Evolutionary conservation across 1,140 invertebrate genomes (phyloP).

Genomic region (Globodera ellingtonae): DNA sequence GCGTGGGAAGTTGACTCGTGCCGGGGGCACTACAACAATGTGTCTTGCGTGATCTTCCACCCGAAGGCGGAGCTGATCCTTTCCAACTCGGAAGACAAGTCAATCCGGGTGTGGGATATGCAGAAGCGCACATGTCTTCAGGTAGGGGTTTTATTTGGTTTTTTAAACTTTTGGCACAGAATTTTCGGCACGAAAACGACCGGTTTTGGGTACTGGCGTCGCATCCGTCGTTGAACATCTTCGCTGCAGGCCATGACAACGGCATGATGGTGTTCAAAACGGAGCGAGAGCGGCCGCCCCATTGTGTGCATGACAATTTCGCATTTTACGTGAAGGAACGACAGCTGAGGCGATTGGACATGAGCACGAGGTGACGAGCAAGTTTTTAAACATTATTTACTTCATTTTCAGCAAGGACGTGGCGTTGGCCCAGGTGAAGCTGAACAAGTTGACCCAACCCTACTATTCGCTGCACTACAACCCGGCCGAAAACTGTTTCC

Average conservation of each 20-base stretch:
- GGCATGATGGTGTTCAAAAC: slow-evolving; percentile 84
- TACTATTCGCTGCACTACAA: slow-evolving; percentile 83
- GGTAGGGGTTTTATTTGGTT: slow-evolving; percentile 64
- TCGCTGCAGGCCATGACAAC: slow-evolving; percentile 85
- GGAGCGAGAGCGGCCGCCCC: slow-evolving; percentile 92
- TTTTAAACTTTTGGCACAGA: slow-evolving; percentile 6
- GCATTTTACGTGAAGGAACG: slow-evolving; percentile 95
- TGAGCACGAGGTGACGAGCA: slow-evolving; percentile 72
- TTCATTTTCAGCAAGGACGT: slow-evolving; percentile 78
- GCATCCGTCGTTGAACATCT: slow-evolving; percentile 71
- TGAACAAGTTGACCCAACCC: slow-evolving; percentile 69
- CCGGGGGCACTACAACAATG: slow-evolving; percentile 98
- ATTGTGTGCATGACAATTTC: slow-evolving; percentile 87
- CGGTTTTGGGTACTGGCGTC: slow-evolving; percentile 81
- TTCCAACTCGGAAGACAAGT: slow-evolving; percentile 96
- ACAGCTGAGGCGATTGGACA: slow-evolving; percentile 85
- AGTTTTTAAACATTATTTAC: not conserved
- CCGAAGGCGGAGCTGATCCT: slow-evolving; percentile 93
- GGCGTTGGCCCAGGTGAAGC: slow-evolving; percentile 88
- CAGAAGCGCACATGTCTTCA: slow-evolving; percentile 93
- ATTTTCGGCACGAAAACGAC: slow-evolving; percentile 76
- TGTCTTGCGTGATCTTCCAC: slow-evolving; percentile 95
- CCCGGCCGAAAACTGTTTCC: slow-evolving; percentile 86
- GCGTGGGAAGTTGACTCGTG: slow-evolving; percentile 99
- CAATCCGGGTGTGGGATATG: slow-evolving; percentile 98